These are phyloP conservation scores for Oedothorax gibbosus DNA, from an alignment of 1,140 invertebrate species.

Conservation along the genomic window DNA sequence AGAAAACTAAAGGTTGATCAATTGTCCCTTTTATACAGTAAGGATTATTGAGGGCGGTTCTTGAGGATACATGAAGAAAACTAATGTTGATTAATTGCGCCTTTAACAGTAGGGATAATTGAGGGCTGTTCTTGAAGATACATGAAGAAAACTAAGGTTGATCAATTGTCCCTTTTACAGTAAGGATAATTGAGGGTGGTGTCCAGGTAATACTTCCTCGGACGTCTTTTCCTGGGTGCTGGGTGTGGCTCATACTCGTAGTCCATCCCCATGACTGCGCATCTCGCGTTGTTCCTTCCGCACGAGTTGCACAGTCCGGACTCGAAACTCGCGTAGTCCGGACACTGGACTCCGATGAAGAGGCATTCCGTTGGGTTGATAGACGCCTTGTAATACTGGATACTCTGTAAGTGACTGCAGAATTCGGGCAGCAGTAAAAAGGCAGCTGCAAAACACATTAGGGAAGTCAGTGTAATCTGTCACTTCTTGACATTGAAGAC, in stretches of 20 bases:
- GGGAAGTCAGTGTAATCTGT: not conserved
- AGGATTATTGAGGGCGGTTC: no score
- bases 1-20: no score
- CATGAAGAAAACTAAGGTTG: no score
- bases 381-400: constrained; percentile 31
- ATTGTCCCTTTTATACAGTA: no score
- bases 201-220: constrained; percentile 30
- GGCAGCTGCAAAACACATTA: not conserved
- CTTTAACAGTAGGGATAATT: no score
- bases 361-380: constrained; percentile 28
- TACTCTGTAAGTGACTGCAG: constrained; percentile 30
- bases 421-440: constrained; percentile 25
- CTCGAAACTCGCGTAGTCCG: constrained; percentile 28
- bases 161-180: not conserved
- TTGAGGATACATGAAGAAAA: no score
- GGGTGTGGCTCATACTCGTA: not conserved
- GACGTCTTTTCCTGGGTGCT: not conserved
- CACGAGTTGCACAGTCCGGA: not conserved
- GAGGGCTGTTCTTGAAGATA: no score
- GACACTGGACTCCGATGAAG: constrained; percentile 13
- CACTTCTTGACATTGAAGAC: no score
- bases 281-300: not conserved
- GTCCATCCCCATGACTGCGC: constrained; percentile 40
- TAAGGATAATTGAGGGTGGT: constrained; percentile 21
- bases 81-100: no score